Conservation (phyloP, 2,888 invertebrate species). For the Sinohyriopsis cumingii region DNA sequence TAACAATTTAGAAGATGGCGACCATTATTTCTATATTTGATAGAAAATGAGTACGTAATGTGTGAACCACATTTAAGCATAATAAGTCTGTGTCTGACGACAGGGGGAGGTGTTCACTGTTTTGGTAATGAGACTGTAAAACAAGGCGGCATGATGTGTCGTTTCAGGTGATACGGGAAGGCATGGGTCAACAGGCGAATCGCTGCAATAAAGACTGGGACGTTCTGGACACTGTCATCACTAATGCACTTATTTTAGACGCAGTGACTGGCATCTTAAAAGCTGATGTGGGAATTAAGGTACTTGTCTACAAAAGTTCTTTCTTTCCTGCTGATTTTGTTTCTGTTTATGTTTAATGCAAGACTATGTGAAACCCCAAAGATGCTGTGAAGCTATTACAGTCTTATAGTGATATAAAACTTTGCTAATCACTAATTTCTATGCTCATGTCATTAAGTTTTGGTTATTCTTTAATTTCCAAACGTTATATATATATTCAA, state of each 20-base stretch:
- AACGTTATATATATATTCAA: neutral
- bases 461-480: neutral
- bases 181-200: constrained; percentile 67
- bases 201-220: constrained; percentile 47
- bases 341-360: neutral
- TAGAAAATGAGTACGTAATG: no score
- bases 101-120: no score
- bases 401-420: no score
- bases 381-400: no score
- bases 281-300: constrained; percentile 70
- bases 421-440: neutral
- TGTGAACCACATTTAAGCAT: no score
- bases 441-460: neutral
- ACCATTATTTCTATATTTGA: no score
- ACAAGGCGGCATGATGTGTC: no score
- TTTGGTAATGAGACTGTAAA: no score
- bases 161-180: constrained; percentile 65
- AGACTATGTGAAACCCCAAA: neutral
- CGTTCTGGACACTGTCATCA: constrained; percentile 67
- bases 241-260: constrained; percentile 68
- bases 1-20: no score
- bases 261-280: constrained; percentile 66
- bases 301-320: constrained; percentile 10
- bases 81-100: no score
- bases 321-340: no score